A percentile compares a stretch with the other conserved stretches of the same genome.
Evolutionary conservation across 2,113 vertebrate species (phyloP).

Genomic region (Pollachius pollachius): DNA sequence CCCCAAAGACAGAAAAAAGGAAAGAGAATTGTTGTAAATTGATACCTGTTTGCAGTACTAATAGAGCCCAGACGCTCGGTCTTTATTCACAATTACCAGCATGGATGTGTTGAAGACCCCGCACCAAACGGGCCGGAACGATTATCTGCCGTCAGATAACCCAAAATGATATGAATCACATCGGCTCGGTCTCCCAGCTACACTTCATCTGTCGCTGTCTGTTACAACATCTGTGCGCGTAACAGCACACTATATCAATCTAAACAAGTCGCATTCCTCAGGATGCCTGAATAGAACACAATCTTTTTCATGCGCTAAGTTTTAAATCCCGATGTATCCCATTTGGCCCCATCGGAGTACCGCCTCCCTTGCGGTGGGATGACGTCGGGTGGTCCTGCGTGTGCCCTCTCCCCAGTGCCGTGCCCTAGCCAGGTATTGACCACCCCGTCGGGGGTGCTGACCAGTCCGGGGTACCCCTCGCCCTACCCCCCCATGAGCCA

Average conservation of each 20-base stretch:
- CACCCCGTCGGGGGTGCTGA: constrained; percentile 67
- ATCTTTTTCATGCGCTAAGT: too few species aligned
- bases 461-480: constrained; percentile 73
- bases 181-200: constrained; percentile 52
- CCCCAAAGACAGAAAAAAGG: not conserved
- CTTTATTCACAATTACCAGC: constrained; percentile 79
- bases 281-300: too few species aligned
- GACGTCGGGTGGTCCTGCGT: not conserved
- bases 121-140: constrained; percentile 63
- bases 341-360: not conserved
- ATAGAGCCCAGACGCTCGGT: constrained; percentile 60
- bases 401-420: constrained; percentile 57
- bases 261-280: constrained; percentile 46
- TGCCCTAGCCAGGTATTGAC: constrained; percentile 70
- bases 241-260: constrained; percentile 32
- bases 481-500: constrained; percentile 74
- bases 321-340: not conserved
- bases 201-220: constrained; percentile 60
- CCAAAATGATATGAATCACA: constrained; percentile 74
- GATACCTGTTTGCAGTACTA: constrained; percentile 70
- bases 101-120: constrained; percentile 66
- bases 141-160: constrained; percentile 67
- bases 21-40: constrained; percentile 66
- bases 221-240: constrained; percentile 49
- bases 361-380: too few species aligned